Conservation (phyloP, 1,140 invertebrate genomes). For the Drosophila chauvacae region DNA sequence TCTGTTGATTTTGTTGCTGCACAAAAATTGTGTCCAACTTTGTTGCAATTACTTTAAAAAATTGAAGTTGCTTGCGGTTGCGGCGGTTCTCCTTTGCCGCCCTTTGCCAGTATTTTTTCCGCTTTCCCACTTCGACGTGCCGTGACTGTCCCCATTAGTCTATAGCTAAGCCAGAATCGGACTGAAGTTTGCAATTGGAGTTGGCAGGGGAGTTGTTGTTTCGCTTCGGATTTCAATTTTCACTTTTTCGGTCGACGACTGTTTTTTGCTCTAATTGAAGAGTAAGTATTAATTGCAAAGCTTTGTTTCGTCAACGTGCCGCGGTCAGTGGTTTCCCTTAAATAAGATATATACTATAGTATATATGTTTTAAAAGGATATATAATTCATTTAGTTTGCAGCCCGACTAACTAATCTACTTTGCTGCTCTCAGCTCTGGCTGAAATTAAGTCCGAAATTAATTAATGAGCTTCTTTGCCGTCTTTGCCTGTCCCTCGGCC, state of each 20-base stretch:
- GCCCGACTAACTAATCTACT: constrained; percentile 18
- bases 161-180: constrained; percentile 31
- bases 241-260: constrained; percentile 63
- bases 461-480: constrained; percentile 57
- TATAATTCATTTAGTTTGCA: constrained; percentile 14
- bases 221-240: constrained; percentile 72
- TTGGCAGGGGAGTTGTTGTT: constrained; percentile 17
- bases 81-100: constrained; percentile 50
- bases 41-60: constrained; percentile 82
- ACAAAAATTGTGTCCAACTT: constrained; percentile 76
- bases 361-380: constrained; percentile 2
- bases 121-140: constrained; percentile 29
- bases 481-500: constrained; percentile 21
- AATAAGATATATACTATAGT: background rate
- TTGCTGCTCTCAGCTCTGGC: constrained; percentile 7
- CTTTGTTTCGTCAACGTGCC: constrained; percentile 62
- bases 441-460: constrained; percentile 69
- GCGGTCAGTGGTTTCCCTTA: constrained; percentile 49
- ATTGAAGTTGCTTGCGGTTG: constrained; percentile 78
- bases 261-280: constrained; percentile 66
- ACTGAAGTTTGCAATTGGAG: constrained; percentile 12
- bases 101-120: constrained; percentile 10
- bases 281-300: constrained; percentile 79
- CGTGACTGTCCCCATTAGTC: constrained; percentile 71
- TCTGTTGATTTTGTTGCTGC: constrained; percentile 43